Base-by-base conservation (phyloP, 2,888 invertebrate species). In the Pammene fasciana region DNA sequence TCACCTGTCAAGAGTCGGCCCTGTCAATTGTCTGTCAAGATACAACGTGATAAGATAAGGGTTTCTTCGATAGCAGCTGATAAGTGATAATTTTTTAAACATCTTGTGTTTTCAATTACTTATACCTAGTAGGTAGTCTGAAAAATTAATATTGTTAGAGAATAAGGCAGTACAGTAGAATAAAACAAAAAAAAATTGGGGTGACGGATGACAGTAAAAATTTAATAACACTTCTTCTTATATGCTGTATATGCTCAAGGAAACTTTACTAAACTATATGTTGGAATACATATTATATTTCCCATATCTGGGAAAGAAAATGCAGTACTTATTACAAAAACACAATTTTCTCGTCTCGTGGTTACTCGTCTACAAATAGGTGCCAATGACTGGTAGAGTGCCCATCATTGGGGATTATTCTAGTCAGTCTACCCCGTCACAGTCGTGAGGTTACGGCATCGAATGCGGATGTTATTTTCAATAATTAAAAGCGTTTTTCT, bases 401-500 rank as follows among this genome's bases (percentile, higher is more conserved):
- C 26, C 26, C 10, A 50, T 26, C 5, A 26, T 9, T 26, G 50
- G 48, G 50, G 11, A 50, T 26, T 11, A 50, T 50, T 0, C 16
- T 8, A 14, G 13, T 48, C 48, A 48, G 67, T 36, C 62, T 41
- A 26, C 38, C 57, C 56, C 60, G 41, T 60, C 52, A 45, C 41
- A n/a, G 68, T 68, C 68, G 68, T 68, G 68, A 68, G 34, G 59
- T 50, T 46, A 10, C 34, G 56, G 55, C 43, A 54, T 55, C 67
- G 52, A 65, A 68, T 64, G 68, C 68, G 68, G 68, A 68, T 65
- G 70, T 70, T 65, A 55, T 54, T 59, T 59, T 60, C 70, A 78
- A 81, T 82, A 82, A 82, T 81, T 82, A 80, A 80, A 82, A 76
- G 75, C 72, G 77, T 74, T 78, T 80, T 81, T 79, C 77, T 75